A percentile compares a stretch with the other conserved stretches of the same genome.
phyloP scores from a whole-genome alignment of 2,113 vertebrate genomes.

The Macheiramphus alcinus region DNA sequence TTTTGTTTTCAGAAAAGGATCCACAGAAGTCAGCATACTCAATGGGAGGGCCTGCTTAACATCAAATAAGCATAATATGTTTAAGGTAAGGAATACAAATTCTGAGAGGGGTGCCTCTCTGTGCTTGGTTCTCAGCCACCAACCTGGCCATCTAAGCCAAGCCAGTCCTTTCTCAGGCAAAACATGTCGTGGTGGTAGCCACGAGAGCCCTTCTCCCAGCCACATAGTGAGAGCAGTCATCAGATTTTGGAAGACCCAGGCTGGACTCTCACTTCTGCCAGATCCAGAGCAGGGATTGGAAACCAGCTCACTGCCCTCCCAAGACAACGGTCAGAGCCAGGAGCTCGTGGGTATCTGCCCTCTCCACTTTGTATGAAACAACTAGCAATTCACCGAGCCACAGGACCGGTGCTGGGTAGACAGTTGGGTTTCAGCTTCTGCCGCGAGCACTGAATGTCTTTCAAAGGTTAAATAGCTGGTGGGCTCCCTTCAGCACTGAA shows the following conservation, averaged over 20 bases:
- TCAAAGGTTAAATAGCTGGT: background rate
- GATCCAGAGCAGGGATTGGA: background rate
- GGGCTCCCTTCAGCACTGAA: background rate
- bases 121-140: background rate
- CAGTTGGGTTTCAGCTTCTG: background rate
- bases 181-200: background rate
- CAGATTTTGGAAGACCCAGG: background rate
- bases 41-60: background rate
- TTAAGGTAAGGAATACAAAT: background rate
- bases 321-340: background rate
- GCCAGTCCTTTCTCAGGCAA: background rate
- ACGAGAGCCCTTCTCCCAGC: background rate
- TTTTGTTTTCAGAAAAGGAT: background rate
- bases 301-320: background rate
- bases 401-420: background rate
- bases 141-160: background rate
- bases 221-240: background rate
- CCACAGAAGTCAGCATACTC: background rate
- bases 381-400: accelerated
- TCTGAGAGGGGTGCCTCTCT: background rate
- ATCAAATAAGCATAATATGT: background rate
- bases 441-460: background rate
- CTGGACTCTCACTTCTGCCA: background rate
- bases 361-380: background rate
- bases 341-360: background rate